Conservation (phyloP, 2,888 invertebrate genomes). For the Drosophila ezoana region DNA sequence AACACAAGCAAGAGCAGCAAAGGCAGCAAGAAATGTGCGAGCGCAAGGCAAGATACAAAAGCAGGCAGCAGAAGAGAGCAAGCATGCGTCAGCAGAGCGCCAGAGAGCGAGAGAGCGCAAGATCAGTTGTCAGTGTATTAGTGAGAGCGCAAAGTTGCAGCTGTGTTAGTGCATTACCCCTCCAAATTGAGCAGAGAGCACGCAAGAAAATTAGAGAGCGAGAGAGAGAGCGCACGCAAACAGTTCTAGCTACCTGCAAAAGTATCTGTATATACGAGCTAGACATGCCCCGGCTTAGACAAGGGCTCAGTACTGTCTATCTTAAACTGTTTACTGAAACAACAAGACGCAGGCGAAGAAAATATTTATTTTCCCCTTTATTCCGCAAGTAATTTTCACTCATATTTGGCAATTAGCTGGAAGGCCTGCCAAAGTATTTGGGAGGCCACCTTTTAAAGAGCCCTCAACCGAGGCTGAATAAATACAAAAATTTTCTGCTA, state of each 20-base stretch:
- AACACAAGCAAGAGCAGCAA: constrained; percentile 47
- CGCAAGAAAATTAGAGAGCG: constrained; percentile 3
- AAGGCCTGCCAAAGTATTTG: constrained; percentile 62
- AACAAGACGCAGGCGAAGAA: constrained; percentile 52
- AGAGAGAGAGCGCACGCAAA: constrained; percentile 2
- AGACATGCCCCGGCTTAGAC: constrained; percentile 58
- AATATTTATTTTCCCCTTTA: constrained; percentile 58
- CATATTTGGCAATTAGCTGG: constrained; percentile 72
- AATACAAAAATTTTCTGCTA: constrained; percentile 16
- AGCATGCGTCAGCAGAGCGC: constrained; percentile 2
- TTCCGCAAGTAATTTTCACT: constrained; percentile 46
- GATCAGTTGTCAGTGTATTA: constrained; percentile 38
- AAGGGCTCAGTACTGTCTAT: constrained; percentile 46
- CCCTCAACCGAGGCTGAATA: constrained; percentile 33
- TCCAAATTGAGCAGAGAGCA: constrained; percentile 31
- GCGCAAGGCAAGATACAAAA: constrained; percentile 42
- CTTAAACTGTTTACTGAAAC: constrained; percentile 74
- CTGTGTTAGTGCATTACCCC: constrained; percentile 69
- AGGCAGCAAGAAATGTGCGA: constrained; percentile 54
- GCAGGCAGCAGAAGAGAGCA: background rate
- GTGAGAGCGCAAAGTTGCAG: constrained; percentile 38
- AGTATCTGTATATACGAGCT: constrained; percentile 34
- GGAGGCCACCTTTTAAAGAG: constrained; percentile 14
- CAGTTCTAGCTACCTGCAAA: constrained; percentile 39
- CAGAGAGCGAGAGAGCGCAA: constrained; percentile 26